Percentiles rank a stretch among this genome's conserved stretches.
Evolutionary conservation across 2,888 invertebrate genomes (phyloP).

Genomic region (Fissipunctia ypsillon): DNA sequence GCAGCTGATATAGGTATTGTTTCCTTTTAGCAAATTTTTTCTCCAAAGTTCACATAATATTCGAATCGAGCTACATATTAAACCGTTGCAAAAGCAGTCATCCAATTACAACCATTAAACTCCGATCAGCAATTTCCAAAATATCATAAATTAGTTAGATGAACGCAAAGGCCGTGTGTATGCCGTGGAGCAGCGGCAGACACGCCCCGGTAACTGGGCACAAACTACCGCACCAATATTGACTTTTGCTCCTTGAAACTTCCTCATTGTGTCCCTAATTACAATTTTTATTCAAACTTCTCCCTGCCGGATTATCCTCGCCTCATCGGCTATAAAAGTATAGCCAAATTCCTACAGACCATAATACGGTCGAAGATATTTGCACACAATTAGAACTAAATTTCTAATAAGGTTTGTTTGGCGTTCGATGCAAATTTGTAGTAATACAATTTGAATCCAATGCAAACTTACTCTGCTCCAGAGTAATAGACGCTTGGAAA

Average conservation of each 20-base stretch:
- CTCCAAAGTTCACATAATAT: neutral
- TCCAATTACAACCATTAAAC: neutral
- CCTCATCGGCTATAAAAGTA: constrained; percentile 24
- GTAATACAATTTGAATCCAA: constrained; percentile 60
- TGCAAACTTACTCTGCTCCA: constrained; percentile 47
- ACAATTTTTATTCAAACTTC: constrained; percentile 73
- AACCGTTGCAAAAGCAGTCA: neutral
- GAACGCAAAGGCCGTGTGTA: constrained; percentile 64
- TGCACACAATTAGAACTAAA: constrained; percentile 35
- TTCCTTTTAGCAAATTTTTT: neutral
- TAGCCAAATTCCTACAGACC: neutral
- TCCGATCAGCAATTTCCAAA: neutral
- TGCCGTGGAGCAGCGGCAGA: constrained; percentile 69
- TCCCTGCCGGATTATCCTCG: constrained; percentile 24
- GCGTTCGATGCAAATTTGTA: constrained; percentile 45
- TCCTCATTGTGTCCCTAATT: constrained; percentile 80
- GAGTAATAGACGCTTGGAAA: constrained; percentile 53
- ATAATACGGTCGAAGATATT: constrained; percentile 9
- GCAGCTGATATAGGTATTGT: neutral
- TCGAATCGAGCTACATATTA: neutral
- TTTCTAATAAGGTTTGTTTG: constrained; percentile 48
- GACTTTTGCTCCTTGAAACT: constrained; percentile 84
- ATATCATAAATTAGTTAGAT: constrained; percentile 2
- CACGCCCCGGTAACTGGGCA: constrained; percentile 83
- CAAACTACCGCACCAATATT: constrained; percentile 86